phyloP scores from a whole-genome alignment of 2,113 vertebrate genomes.

The Petromus typicus region DNA sequence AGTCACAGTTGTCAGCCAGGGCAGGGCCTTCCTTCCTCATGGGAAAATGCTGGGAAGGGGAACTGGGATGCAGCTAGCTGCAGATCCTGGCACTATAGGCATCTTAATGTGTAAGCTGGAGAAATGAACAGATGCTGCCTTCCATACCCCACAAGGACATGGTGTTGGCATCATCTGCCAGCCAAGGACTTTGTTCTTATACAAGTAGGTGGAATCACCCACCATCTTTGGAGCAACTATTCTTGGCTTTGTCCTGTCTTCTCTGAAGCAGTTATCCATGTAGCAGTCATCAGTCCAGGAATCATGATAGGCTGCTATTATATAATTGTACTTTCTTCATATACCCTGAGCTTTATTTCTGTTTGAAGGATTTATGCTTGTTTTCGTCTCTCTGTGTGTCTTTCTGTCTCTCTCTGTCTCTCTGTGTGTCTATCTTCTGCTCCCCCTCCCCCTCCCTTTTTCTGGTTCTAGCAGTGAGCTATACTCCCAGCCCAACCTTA shows the following conservation, averaged over 20 bases:
- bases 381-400: neutral
- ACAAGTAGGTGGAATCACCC: neutral
- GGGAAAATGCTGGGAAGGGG: neutral
- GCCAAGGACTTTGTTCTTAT: too few relatives aligned
- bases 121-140: neutral
- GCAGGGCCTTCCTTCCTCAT: accelerated
- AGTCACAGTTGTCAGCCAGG: neutral
- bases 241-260: neutral
- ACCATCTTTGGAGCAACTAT: neutral
- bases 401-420: neutral
- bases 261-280: neutral
- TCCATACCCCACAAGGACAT: neutral
- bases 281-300: neutral
- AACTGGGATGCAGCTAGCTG: neutral
- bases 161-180: accelerated
- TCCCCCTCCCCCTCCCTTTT: too few relatives aligned
- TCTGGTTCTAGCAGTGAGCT: neutral
- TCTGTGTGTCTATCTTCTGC: neutral
- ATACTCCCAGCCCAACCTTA: accelerated
- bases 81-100: neutral
- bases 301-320: neutral
- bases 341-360: neutral
- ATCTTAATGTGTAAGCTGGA: neutral
- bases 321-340: neutral
- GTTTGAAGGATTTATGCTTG: neutral